These are phyloP conservation scores for Cryptoblepharus egeriae DNA, from an alignment of 2,797 vertebrate species.

Conservation along the genomic window DNA sequence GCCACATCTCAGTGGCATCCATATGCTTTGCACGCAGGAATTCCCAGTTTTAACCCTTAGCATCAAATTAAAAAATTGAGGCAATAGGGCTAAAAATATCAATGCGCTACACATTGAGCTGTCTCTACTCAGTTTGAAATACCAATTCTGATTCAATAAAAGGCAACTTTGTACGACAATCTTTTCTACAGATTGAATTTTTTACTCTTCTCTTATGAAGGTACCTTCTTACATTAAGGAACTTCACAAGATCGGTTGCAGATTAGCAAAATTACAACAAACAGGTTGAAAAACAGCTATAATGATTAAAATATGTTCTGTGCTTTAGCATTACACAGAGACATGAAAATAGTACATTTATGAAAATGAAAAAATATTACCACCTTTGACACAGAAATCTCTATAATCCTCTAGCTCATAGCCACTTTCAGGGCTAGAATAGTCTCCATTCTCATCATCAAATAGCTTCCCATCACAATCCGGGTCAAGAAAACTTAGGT, in stretches of 20 bases:
- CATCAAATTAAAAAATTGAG: background rate
- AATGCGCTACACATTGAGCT: too few species aligned
- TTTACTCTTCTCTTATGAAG: background rate
- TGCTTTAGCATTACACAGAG: background rate
- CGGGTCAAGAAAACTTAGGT: conserved; percentile 93
- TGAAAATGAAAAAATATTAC: background rate
- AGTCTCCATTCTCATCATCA: conserved; percentile 77
- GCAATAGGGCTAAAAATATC: background rate
- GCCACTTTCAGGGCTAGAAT: conserved; percentile 76
- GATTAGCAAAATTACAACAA: conserved; percentile 1
- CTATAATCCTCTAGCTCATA: conserved; percentile 74
- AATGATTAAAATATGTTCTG: background rate
- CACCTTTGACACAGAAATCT: conserved; percentile 75
- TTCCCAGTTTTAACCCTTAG: too few species aligned
- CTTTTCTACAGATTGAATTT: background rate
- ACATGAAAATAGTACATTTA: background rate
- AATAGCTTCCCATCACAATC: conserved; percentile 86
- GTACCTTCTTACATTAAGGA: fast-evolving
- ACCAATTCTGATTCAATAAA: background rate
- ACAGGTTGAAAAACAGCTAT: background rate
- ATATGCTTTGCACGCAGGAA: background rate
- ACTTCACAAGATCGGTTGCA: fast-evolving
- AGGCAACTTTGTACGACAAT: background rate
- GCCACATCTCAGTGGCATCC: background rate
- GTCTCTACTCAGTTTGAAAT: background rate